These are phyloP conservation scores for Acrocephalus kingi DNA, from an alignment of 2,113 vertebrate genomes.

Conservation along the genomic window DNA sequence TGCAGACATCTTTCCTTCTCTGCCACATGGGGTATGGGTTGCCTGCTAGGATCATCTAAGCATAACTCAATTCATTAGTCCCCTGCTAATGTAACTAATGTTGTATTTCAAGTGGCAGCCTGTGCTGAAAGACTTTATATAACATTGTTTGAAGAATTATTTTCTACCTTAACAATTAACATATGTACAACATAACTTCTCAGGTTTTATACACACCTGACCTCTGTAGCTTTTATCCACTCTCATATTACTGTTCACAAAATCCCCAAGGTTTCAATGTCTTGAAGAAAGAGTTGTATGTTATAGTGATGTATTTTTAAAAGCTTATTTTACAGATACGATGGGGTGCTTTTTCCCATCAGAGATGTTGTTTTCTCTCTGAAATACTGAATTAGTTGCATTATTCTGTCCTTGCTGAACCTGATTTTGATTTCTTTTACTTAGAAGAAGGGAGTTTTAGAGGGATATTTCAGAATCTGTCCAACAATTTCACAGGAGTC, in stretches of 20 bases:
- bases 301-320: neutral
- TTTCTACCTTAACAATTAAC: neutral
- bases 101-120: neutral
- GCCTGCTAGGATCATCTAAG: neutral
- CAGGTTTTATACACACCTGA: neutral
- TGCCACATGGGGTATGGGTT: neutral
- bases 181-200: neutral
- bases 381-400: neutral
- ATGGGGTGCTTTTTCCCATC: neutral
- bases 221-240: neutral
- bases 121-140: neutral
- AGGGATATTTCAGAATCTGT: neutral
- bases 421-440: neutral
- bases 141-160: neutral
- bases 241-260: neutral
- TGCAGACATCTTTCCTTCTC: neutral
- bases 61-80: constrained; percentile 21
- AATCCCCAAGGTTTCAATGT: neutral
- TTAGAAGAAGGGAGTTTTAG: neutral
- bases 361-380: neutral
- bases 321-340: neutral
- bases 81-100: neutral
- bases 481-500: neutral
- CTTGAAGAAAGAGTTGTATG: neutral
- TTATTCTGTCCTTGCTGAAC: neutral